Conservation (phyloP, 2,888 invertebrate genomes). For the Caenorhabditis sp. region DNA sequence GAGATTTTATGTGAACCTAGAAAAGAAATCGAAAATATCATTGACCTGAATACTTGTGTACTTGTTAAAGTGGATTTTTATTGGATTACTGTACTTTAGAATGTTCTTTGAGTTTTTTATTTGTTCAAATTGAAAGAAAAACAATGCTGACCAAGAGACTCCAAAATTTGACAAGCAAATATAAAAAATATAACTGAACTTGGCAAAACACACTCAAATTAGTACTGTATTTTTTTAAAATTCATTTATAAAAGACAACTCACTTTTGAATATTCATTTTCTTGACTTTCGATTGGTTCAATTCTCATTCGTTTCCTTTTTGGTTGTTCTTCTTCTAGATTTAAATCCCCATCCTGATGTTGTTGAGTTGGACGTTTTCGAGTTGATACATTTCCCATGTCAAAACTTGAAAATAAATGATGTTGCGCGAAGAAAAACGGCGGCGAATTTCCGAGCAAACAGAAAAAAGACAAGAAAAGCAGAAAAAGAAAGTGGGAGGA, state of each 20-base stretch:
- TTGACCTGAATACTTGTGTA: background rate
- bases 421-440: conserved; percentile 6
- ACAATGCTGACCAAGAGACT: background rate
- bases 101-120: background rate
- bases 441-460: conserved; percentile 23
- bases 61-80: conserved; percentile 1
- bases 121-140: background rate
- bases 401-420: background rate
- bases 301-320: conserved; percentile 17
- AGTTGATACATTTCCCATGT: conserved; percentile 38
- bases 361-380: conserved; percentile 20
- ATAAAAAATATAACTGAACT: no score
- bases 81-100: conserved; percentile 4
- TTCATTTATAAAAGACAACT: background rate
- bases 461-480: conserved; percentile 9
- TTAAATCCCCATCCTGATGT: background rate
- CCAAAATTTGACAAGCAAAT: no score
- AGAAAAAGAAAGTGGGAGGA: conserved; percentile 12
- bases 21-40: conserved; percentile 3
- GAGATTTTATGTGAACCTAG: conserved; percentile 37
- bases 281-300: conserved; percentile 6
- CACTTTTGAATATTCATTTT: conserved; percentile 35
- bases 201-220: no score
- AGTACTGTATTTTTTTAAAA: no score
- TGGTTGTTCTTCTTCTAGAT: conserved; percentile 19